phyloP scores from a whole-genome alignment of 2,797 vertebrate genomes.

The Silurus aristotelis region DNA sequence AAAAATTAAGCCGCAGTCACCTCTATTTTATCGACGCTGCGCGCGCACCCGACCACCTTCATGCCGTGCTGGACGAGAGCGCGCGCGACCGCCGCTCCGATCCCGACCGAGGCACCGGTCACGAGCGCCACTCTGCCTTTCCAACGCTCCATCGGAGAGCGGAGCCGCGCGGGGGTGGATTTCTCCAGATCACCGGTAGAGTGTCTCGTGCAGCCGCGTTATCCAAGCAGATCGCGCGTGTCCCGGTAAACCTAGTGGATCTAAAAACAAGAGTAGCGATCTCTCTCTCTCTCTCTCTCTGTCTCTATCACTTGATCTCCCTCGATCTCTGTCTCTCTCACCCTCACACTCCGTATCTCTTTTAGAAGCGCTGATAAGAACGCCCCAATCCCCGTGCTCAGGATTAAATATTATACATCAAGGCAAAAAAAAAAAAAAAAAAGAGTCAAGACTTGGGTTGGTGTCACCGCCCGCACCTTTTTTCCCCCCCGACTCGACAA shows the following conservation, averaged over 20 bases:
- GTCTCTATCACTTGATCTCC: conserved; percentile 17
- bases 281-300: conserved; percentile 35
- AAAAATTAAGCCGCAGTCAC: conserved; percentile 45
- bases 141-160: conserved; percentile 87
- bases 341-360: conserved; percentile 52
- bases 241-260: neutral
- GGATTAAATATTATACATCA: conserved; percentile 67
- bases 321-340: conserved; percentile 30
- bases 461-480: conserved; percentile 52
- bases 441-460: conserved; percentile 56
- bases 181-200: conserved; percentile 1
- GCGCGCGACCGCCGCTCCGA: conserved; percentile 89
- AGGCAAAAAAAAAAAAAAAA: neutral
- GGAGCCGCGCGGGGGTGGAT: neutral
- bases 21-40: conserved; percentile 92
- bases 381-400: conserved; percentile 65
- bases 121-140: conserved; percentile 89
- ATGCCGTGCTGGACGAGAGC: conserved; percentile 91
- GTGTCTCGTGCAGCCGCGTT: too few species aligned
- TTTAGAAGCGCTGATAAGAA: conserved; percentile 57
- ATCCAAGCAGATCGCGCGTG: neutral
- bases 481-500: neutral
- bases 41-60: conserved; percentile 91
- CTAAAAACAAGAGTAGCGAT: conserved; percentile 13
- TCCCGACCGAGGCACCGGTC: conserved; percentile 91